These are phyloP conservation scores for Seira sanloemensis DNA, from an alignment of 2,888 invertebrate species.

Conservation along the genomic window DNA sequence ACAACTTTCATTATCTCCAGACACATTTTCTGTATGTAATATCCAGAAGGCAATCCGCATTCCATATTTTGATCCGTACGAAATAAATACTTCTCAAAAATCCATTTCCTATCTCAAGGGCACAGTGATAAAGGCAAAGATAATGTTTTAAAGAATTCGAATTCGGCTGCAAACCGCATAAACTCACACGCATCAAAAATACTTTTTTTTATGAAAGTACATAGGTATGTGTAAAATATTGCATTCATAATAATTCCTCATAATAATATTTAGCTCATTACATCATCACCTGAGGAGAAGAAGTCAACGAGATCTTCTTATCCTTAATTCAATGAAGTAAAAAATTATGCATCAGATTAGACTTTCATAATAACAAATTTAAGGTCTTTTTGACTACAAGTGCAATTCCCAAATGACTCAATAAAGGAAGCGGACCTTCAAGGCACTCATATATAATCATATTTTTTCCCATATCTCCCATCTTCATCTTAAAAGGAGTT, in stretches of 20 bases:
- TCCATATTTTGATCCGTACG: no score
- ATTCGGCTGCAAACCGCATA: no score
- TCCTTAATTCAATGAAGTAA: background rate
- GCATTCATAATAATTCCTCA: no score
- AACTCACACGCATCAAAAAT: no score
- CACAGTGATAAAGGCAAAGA: no score
- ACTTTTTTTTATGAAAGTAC: no score
- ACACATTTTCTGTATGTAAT: background rate
- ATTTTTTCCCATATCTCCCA: background rate
- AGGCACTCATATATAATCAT: constrained; percentile 24
- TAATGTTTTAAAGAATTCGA: no score
- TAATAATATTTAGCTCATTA: no score
- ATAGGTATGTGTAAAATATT: no score
- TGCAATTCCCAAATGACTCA: constrained; percentile 22
- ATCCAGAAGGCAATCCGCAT: constrained; percentile 1
- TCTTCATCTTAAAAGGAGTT: constrained; percentile 13
- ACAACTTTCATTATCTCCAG: constrained; percentile 9
- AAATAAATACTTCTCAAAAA: no score
- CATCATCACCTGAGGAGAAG: no score
- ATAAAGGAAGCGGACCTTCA: constrained; percentile 35
- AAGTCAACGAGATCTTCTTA: background rate
- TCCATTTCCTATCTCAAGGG: no score
- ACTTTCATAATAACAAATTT: background rate
- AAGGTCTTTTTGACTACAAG: background rate
- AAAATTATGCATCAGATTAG: background rate